These are phyloP conservation scores for Acromyrmex charruanus DNA, from an alignment of 1,140 invertebrate species.

Conservation along the genomic window DNA sequence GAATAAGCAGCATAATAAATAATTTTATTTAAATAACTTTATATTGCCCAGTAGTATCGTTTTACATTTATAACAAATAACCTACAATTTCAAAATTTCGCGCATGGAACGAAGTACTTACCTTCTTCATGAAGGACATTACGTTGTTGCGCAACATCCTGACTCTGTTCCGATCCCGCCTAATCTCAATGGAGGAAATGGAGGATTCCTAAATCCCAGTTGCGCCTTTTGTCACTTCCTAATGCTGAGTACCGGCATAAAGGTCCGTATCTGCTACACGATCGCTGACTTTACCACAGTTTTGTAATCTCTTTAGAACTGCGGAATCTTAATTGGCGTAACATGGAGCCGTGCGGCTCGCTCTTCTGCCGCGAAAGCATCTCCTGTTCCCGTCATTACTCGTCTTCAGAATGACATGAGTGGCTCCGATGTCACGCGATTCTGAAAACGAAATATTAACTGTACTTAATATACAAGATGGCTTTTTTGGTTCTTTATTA, in stretches of 20 bases:
- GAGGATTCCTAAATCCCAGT: conserved; percentile 41
- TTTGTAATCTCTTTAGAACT: neutral
- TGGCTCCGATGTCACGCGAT: neutral
- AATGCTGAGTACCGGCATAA: conserved; percentile 73
- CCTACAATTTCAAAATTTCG: neutral
- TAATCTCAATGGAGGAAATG: conserved; percentile 65
- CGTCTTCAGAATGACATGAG: neutral
- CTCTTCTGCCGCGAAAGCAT: conserved; percentile 69
- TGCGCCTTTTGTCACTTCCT: conserved; percentile 73
- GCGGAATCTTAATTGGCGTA: conserved; percentile 36
- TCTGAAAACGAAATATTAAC: conserved; percentile 44
- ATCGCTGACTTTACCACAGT: conserved; percentile 25
- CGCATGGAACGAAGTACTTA: conserved; percentile 83
- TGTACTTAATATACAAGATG: no score
- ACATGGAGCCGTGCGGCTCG: conserved; percentile 71
- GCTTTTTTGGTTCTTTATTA: no score
- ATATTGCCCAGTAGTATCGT: neutral
- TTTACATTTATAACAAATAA: neutral
- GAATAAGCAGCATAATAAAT: neutral
- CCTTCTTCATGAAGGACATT: conserved; percentile 93
- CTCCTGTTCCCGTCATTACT: conserved; percentile 48
- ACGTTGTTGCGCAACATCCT: conserved; percentile 85
- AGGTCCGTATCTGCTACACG: conserved; percentile 62
- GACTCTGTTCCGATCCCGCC: conserved; percentile 15
- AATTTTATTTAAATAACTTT: neutral